Conservation (phyloP, 2,888 invertebrate genomes). For the Spodoptera exigua region DNA sequence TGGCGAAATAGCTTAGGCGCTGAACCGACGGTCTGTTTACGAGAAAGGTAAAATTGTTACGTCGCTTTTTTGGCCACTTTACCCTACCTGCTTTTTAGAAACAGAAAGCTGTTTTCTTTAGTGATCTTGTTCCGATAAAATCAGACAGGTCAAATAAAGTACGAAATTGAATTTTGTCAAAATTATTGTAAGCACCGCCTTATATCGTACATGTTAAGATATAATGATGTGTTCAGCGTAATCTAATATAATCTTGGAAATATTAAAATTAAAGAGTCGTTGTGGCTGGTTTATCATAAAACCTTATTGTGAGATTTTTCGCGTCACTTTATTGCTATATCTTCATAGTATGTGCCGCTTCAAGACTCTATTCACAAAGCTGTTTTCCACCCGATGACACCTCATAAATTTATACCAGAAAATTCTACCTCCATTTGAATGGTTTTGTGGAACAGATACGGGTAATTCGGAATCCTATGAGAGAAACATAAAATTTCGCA, state of each 20-base stretch:
- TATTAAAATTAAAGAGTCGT: constrained; percentile 30
- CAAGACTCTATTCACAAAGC: constrained; percentile 38
- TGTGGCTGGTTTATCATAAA: constrained; percentile 24
- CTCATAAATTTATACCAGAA: constrained; percentile 45
- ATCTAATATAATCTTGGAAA: constrained; percentile 6
- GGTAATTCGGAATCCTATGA: constrained; percentile 28
- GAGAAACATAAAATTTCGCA: constrained; percentile 15
- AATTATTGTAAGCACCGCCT: too few species aligned
- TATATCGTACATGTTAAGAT: too few species aligned
- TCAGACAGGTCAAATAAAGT: background rate
- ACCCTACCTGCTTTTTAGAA: constrained; percentile 31
- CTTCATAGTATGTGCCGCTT: constrained; percentile 1
- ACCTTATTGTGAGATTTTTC: constrained; percentile 18
- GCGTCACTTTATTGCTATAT: constrained; percentile 32
- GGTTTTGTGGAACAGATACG: constrained; percentile 6
- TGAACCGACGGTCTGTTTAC: constrained; percentile 50
- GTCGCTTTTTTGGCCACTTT: constrained; percentile 32
- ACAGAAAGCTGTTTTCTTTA: constrained; percentile 1
- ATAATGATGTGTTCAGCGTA: too few species aligned
- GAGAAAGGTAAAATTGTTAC: constrained; percentile 54
- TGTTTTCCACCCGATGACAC: constrained; percentile 39
- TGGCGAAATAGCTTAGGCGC: constrained; percentile 51
- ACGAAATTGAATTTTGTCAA: background rate
- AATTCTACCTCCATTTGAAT: constrained; percentile 7
- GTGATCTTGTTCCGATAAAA: constrained; percentile 1